phyloP scores from a whole-genome alignment of 2,888 invertebrate genomes.

The Eupithecia insigniata region DNA sequence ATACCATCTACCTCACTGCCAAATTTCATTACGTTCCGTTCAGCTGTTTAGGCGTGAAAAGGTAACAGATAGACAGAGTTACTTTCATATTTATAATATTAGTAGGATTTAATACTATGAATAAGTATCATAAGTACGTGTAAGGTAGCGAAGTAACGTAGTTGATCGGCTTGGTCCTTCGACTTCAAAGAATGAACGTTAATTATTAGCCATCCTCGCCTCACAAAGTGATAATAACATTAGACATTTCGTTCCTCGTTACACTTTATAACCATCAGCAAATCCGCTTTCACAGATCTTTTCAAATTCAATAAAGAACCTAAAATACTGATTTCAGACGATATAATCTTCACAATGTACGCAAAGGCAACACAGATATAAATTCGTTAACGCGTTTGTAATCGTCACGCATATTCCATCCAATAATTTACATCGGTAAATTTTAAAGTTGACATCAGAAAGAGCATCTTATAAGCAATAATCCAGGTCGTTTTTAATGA shows the following conservation, averaged over 20 bases:
- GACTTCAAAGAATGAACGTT: slow-evolving; percentile 6
- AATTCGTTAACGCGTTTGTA: slow-evolving; percentile 81
- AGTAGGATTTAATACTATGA: not conserved
- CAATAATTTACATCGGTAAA: slow-evolving; percentile 78
- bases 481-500: slow-evolving; percentile 73
- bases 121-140: not conserved
- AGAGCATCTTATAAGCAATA: slow-evolving; percentile 80
- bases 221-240: slow-evolving; percentile 34
- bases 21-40: too few relatives aligned
- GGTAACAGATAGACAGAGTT: too few relatives aligned
- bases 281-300: slow-evolving; percentile 69
- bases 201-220: slow-evolving; percentile 23
- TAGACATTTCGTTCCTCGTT: slow-evolving; percentile 58
- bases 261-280: slow-evolving; percentile 68
- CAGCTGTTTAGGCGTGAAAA: too few relatives aligned
- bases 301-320: slow-evolving; percentile 73
- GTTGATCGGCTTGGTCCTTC: not conserved
- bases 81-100: too few relatives aligned
- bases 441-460: slow-evolving; percentile 83
- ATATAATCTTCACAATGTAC: slow-evolving; percentile 72
- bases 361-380: slow-evolving; percentile 74
- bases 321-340: slow-evolving; percentile 75
- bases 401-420: slow-evolving; percentile 77
- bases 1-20: too few relatives aligned
- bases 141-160: not conserved